These are phyloP conservation scores for Heliconius cydno DNA, from an alignment of 2,888 invertebrate genomes.

Conservation along the genomic window DNA sequence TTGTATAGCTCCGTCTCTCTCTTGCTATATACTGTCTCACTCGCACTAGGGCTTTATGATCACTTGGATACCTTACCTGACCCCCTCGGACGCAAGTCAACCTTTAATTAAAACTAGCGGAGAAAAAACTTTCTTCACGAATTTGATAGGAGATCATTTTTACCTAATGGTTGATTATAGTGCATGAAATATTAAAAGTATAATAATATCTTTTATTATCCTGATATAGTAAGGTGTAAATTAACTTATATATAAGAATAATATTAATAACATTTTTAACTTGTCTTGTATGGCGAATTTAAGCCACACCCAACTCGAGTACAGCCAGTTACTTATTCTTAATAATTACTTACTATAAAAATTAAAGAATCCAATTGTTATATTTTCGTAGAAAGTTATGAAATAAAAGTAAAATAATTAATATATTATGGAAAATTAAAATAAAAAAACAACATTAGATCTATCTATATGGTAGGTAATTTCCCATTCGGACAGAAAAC, in stretches of 20 bases:
- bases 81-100: conserved; percentile 19
- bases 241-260: not conserved
- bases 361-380: too few species aligned
- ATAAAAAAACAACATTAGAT: not conserved
- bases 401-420: not conserved
- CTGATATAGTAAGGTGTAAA: not conserved
- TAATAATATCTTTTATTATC: not conserved
- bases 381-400: not conserved
- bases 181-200: not conserved
- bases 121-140: conserved; percentile 15
- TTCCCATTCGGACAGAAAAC: not conserved
- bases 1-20: conserved; percentile 52
- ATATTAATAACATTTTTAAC: not conserved
- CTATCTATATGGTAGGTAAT: not conserved
- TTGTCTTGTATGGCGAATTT: not conserved
- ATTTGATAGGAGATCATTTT: not conserved
- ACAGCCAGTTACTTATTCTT: not conserved
- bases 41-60: conserved; percentile 45
- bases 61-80: conserved; percentile 35
- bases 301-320: not conserved
- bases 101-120: conserved; percentile 24
- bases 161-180: not conserved
- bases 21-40: conserved; percentile 49
- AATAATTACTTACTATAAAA: too few species aligned
- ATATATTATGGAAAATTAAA: not conserved